phyloP scores from a whole-genome alignment of 2,797 vertebrate species.

The Tolypeutes matacus region DNA sequence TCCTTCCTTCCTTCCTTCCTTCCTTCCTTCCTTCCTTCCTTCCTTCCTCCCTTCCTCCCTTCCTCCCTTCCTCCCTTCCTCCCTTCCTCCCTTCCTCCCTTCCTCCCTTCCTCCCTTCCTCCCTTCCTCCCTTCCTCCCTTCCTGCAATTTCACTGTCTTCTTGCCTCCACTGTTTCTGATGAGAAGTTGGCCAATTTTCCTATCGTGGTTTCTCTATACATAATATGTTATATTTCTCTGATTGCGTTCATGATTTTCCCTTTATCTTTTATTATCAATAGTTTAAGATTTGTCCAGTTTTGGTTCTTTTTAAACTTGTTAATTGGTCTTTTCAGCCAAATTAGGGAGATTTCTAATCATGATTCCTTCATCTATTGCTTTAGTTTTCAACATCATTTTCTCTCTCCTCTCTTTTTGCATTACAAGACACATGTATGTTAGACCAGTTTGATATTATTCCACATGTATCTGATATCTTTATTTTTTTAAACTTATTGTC shows the following conservation, averaged over 20 bases:
- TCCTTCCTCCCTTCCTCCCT: neutral
- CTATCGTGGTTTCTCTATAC: neutral
- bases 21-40: neutral
- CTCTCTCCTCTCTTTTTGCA: neutral
- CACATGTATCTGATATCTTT: neutral
- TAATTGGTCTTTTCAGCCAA: neutral
- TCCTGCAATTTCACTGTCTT: neutral
- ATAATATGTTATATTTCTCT: neutral
- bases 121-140: neutral
- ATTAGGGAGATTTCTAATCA: neutral
- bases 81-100: too few relatives aligned
- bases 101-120: neutral
- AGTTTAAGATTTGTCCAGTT: neutral
- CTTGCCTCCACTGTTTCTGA: neutral
- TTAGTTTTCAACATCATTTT: neutral
- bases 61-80: neutral
- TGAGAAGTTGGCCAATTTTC: neutral
- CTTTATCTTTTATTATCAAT: neutral
- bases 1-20: neutral
- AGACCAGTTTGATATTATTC: neutral
- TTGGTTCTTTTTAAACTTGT: neutral
- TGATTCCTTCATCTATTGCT: neutral
- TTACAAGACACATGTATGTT: neutral
- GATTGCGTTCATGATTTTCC: neutral
- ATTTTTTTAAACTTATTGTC: neutral